These are phyloP conservation scores for Crenuchus spilurus DNA, from an alignment of 2,797 vertebrate species.

Conservation along the genomic window DNA sequence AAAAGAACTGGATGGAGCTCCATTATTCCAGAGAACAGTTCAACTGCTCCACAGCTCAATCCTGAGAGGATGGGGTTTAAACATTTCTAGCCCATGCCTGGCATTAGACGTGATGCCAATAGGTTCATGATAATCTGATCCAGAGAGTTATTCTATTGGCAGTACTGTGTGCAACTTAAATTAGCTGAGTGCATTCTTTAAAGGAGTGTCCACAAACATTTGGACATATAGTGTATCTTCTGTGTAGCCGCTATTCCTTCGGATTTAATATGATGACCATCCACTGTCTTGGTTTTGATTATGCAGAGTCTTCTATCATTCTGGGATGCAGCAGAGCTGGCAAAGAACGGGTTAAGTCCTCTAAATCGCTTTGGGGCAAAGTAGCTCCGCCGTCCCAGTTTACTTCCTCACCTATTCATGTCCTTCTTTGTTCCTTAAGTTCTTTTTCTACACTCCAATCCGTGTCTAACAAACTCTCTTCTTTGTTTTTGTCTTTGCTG, in stretches of 20 bases:
- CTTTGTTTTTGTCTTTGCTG: slow-evolving; percentile 64
- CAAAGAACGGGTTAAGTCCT: slow-evolving; percentile 57
- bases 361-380: slow-evolving; percentile 53
- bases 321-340: slow-evolving; percentile 31
- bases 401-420: slow-evolving; percentile 59
- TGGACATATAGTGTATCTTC: no score
- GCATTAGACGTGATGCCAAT: no score
- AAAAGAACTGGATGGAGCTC: no score
- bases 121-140: no score
- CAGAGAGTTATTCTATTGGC: no score
- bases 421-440: slow-evolving; percentile 59
- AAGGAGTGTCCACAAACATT: no score
- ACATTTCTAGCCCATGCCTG: no score
- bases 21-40: no score
- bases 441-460: slow-evolving; percentile 62
- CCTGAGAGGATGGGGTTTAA: no score
- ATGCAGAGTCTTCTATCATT: slow-evolving; percentile 32
- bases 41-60: no score
- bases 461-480: slow-evolving; percentile 69
- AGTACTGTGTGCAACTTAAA: no score
- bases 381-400: slow-evolving; percentile 40
- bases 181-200: no score
- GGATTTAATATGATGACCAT: slow-evolving; percentile 4
- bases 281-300: slow-evolving; percentile 14
- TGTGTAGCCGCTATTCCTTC: not conserved